Evolutionary conservation across 2,888 invertebrate genomes (phyloP).

Genomic region (Phengaris alcon): DNA sequence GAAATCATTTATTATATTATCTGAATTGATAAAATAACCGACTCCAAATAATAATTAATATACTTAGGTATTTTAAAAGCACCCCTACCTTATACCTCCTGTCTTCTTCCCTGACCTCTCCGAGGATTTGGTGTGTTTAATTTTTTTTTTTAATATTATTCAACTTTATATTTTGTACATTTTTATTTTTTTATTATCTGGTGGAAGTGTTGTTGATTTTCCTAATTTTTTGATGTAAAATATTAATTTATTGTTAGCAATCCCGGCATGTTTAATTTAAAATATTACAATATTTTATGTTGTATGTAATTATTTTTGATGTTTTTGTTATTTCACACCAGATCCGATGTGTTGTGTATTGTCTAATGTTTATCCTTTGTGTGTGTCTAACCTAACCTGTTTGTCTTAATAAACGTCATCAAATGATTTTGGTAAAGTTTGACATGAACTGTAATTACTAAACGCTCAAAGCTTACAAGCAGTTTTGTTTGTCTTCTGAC

Average conservation of each 20-base stretch:
- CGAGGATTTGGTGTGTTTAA: conserved; percentile 79
- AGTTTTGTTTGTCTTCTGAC: conserved; percentile 75
- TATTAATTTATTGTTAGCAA: conserved; percentile 65
- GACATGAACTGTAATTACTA: conserved; percentile 56
- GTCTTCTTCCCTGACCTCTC: conserved; percentile 76
- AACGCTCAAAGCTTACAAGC: conserved; percentile 71
- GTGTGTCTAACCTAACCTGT: conserved; percentile 88
- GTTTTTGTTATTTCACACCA: conserved; percentile 75
- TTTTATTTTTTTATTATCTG: conserved; percentile 73
- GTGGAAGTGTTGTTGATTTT: conserved; percentile 79
- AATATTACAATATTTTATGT: conserved; percentile 49
- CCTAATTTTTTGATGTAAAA: conserved; percentile 73
- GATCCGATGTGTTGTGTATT: conserved; percentile 88
- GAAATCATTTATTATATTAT: conserved; percentile 60
- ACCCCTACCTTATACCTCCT: conserved; percentile 70
- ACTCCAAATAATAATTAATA: conserved; percentile 39
- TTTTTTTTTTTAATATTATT: conserved; percentile 58
- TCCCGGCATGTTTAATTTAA: conserved; percentile 73
- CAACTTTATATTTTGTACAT: conserved; percentile 57
- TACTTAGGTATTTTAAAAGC: conserved; percentile 63
- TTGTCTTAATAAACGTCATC: conserved; percentile 74
- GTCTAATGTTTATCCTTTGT: conserved; percentile 94
- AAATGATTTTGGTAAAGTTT: conserved; percentile 49
- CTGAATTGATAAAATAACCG: conserved; percentile 51
- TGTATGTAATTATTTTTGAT: conserved; percentile 49